Conservation (phyloP, 2,888 invertebrate species). For the Nymphalis urticae region DNA sequence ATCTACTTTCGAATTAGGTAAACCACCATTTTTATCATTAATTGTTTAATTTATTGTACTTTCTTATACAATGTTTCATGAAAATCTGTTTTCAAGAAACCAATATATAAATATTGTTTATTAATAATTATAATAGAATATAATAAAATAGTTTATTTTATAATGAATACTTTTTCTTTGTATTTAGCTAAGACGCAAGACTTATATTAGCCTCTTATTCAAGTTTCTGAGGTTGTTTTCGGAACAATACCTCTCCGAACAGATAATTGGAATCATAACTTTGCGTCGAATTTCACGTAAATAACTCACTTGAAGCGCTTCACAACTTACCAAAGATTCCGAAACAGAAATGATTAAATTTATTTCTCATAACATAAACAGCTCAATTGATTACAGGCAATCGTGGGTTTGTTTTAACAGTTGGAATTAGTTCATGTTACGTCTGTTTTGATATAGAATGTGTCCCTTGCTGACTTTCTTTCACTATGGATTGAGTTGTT, state of each 20-base stretch:
- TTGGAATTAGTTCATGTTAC: no score
- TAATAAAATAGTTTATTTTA: not conserved
- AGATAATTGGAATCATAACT: constrained; percentile 26
- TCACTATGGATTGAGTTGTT: no score
- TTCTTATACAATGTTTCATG: no score
- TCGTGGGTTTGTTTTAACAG: no score
- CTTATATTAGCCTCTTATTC: constrained; percentile 16
- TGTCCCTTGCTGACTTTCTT: no score
- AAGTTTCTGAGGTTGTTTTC: constrained; percentile 24
- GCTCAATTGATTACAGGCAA: not conserved
- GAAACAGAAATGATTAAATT: constrained; percentile 24
- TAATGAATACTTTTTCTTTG: not conserved
- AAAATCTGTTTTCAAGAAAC: no score
- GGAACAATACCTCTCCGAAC: constrained; percentile 27
- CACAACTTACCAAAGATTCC: constrained; percentile 21
- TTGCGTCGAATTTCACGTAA: constrained; percentile 23
- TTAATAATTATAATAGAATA: not conserved
- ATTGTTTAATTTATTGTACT: no score
- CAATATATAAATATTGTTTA: not conserved
- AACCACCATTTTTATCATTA: no score
- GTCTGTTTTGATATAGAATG: no score
- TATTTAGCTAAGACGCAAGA: constrained; percentile 4
- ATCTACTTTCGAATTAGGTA: no score
- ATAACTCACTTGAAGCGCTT: constrained; percentile 29
- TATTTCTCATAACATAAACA: constrained; percentile 6